Evolutionary conservation across 2,888 invertebrate genomes (phyloP).

Genomic region (Nowickia ferox): DNA sequence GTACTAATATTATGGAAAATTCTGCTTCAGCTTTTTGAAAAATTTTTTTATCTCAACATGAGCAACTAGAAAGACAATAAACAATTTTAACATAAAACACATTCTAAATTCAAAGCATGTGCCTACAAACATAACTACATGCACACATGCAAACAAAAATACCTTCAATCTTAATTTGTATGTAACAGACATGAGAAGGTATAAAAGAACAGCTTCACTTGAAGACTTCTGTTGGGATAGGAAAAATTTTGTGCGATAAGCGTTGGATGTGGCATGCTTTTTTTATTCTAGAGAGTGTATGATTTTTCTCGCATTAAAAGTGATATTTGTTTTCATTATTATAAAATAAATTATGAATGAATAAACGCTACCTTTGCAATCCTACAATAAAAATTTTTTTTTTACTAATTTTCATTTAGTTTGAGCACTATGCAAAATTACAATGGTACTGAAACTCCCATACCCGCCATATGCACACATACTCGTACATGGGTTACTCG

Average conservation of each 20-base stretch:
- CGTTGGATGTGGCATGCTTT: no score
- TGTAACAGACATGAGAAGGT: not conserved
- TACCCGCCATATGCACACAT: not conserved
- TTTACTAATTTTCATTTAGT: no score
- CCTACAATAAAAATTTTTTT: no score
- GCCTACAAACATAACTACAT: not conserved
- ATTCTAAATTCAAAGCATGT: not conserved
- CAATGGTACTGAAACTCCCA: not conserved
- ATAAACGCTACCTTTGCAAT: no score
- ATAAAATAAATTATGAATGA: no score
- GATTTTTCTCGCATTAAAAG: no score
- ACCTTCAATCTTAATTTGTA: not conserved
- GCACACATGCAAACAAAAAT: not conserved
- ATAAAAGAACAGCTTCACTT: no score
- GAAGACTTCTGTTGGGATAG: no score
- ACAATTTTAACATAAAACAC: not conserved
- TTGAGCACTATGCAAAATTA: no score
- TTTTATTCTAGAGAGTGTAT: no score
- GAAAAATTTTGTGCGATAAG: no score
- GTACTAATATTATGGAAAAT: not conserved
- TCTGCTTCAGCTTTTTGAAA: slow-evolving; percentile 22
- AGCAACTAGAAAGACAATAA: not conserved
- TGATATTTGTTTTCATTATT: no score
- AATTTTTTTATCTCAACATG: slow-evolving; percentile 4
- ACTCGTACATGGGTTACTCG: not conserved